A percentile compares a stretch with the other conserved stretches of the same genome.
Evolutionary conservation across 2,888 invertebrate genomes (phyloP).

Genomic region (Pseudanteris insignis): DNA sequence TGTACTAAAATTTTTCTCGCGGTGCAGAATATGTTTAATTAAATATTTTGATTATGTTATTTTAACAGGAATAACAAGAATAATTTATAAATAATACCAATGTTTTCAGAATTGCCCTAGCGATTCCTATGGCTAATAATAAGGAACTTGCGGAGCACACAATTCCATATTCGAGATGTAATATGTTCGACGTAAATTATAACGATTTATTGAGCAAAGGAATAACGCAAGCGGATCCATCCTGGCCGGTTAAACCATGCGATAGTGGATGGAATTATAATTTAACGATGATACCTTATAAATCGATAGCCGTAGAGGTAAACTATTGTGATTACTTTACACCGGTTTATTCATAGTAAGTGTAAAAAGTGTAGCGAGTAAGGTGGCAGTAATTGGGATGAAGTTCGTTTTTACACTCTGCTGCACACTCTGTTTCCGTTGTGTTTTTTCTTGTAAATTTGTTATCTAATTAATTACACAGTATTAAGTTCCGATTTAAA

Average conservation of each 20-base stretch:
- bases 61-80: no score
- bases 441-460: no score
- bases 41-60: no score
- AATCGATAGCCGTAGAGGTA: slow-evolving; percentile 87
- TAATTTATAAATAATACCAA: no score
- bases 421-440: no score
- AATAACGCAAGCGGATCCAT: slow-evolving; percentile 71
- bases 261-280: slow-evolving; percentile 85
- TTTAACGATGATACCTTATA: slow-evolving; percentile 80
- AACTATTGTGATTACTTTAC: slow-evolving; percentile 36
- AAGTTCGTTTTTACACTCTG: no score
- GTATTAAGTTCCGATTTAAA: background rate
- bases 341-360: background rate
- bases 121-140: slow-evolving; percentile 72
- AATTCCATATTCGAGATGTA: slow-evolving; percentile 73
- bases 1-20: no score
- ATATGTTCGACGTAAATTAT: slow-evolving; percentile 82
- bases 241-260: slow-evolving; percentile 77
- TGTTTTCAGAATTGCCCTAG: slow-evolving; percentile 73
- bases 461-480: background rate
- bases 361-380: no score
- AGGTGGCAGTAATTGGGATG: no score
- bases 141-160: slow-evolving; percentile 60
- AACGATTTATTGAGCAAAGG: slow-evolving; percentile 71
- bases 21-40: no score